phyloP scores from a whole-genome alignment of 2,888 invertebrate species.

The Cynaeus angustus region DNA sequence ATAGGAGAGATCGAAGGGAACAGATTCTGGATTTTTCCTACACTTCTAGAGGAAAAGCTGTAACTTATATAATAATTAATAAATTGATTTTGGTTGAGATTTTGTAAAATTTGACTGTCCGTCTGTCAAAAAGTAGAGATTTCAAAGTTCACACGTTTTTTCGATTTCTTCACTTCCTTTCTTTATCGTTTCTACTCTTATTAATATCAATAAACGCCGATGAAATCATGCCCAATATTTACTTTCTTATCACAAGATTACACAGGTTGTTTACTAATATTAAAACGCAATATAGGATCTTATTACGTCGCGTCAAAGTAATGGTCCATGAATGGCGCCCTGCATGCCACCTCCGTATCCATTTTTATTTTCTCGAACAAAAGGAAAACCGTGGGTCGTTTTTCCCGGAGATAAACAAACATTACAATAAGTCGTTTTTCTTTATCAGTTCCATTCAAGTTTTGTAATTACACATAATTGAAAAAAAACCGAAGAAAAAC shows the following conservation, averaged over 20 bases:
- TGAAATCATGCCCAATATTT: not conserved
- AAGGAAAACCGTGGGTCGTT: not conserved
- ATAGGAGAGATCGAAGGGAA: no score
- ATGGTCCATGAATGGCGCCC: not conserved
- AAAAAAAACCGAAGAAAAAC: not conserved
- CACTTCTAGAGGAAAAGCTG: no score
- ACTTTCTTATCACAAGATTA: not conserved
- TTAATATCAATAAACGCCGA: not conserved
- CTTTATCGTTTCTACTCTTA: no score
- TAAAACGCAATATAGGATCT: not conserved
- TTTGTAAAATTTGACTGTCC: no score
- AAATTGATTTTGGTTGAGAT: no score
- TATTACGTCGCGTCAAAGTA: not conserved
- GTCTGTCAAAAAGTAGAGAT: no score
- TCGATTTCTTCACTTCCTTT: no score
- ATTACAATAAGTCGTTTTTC: not conserved
- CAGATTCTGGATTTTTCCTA: no score
- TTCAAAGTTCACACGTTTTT: no score
- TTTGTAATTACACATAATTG: not conserved
- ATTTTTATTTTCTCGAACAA: not conserved
- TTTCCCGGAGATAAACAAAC: constrained; percentile 13
- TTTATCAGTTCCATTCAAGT: not conserved
- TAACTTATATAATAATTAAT: no score
- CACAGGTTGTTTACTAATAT: not conserved
- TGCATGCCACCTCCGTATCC: not conserved